These are phyloP conservation scores for Pachyuromys duprasi DNA, from an alignment of 2,797 vertebrate species.

Conservation along the genomic window DNA sequence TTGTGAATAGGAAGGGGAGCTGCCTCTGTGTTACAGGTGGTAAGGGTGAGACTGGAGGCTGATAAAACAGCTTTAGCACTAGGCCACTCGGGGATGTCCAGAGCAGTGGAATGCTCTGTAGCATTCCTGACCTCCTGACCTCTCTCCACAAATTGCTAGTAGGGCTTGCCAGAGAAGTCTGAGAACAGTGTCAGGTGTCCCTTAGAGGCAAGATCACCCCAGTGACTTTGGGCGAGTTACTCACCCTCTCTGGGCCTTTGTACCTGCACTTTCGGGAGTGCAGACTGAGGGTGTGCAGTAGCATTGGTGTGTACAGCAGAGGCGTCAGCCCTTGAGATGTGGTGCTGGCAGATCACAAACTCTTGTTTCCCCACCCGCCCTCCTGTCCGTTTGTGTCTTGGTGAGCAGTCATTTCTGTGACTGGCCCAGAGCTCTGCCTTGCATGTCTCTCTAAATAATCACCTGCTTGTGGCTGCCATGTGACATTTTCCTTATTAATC, in stretches of 20 bases:
- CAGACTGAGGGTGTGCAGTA: background rate
- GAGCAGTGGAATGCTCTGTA: background rate
- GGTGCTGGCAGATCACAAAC: background rate
- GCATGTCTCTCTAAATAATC: background rate
- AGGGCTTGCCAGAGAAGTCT: background rate
- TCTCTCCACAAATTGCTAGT: background rate
- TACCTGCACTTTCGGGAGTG: background rate
- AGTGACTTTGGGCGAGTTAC: background rate
- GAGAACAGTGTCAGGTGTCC: background rate
- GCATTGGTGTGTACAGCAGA: too few relatives aligned
- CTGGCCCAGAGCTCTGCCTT: background rate
- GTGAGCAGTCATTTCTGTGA: background rate
- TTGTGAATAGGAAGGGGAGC: background rate
- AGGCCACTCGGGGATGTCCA: background rate
- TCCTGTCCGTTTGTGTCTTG: background rate
- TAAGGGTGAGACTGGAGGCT: background rate
- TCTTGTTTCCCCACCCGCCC: too few relatives aligned
- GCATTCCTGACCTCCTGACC: background rate
- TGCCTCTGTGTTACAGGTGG: accelerated
- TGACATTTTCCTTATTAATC: background rate
- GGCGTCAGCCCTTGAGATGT: background rate
- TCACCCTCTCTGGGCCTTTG: background rate
- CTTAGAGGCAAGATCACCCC: background rate
- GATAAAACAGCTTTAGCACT: background rate
- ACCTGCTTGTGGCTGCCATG: background rate